These are phyloP conservation scores for Linyphia triangularis DNA, from an alignment of 2,888 invertebrate species.

Conservation along the genomic window DNA sequence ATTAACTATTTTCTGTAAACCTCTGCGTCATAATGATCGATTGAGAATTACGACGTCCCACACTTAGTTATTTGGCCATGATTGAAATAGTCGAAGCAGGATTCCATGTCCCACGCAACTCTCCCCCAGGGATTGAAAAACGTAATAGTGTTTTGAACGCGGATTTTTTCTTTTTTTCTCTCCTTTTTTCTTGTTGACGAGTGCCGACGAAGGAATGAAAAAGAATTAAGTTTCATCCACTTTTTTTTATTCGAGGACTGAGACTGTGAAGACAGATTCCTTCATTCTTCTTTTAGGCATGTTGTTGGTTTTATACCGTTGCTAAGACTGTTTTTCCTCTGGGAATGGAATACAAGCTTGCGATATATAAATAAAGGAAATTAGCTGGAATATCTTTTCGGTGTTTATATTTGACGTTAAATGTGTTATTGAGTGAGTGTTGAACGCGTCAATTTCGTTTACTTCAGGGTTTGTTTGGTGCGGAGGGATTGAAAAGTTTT, in stretches of 20 bases:
- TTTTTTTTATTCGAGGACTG: constrained; percentile 1
- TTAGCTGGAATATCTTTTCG: too few relatives aligned
- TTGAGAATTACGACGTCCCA: constrained; percentile 24
- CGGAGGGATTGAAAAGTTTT: too few relatives aligned
- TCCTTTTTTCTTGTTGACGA: constrained; percentile 9
- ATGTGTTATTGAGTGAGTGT: background rate
- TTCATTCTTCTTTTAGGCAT: background rate
- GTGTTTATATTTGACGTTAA: too few relatives aligned
- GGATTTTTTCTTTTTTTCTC: background rate
- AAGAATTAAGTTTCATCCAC: constrained; percentile 9
- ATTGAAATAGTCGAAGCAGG: constrained; percentile 30
- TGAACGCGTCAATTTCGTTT: too few relatives aligned
- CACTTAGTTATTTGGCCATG: constrained; percentile 31
- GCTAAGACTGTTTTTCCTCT: background rate
- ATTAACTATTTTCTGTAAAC: background rate
- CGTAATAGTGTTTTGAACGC: constrained; percentile 48
- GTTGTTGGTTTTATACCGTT: background rate
- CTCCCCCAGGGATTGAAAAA: constrained; percentile 25
- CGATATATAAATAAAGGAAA: background rate
- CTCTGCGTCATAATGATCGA: constrained; percentile 23
- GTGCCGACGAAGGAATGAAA: constrained; percentile 13
- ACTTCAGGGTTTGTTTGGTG: too few relatives aligned
- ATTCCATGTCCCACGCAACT: constrained; percentile 21
- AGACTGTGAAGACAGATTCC: background rate
- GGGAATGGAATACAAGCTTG: background rate